A percentile compares a stretch with the other conserved stretches of the same genome.
These are phyloP conservation scores for Pomatorhinus ruficollis DNA, from an alignment of 2,113 vertebrate species.

Conservation along the genomic window DNA sequence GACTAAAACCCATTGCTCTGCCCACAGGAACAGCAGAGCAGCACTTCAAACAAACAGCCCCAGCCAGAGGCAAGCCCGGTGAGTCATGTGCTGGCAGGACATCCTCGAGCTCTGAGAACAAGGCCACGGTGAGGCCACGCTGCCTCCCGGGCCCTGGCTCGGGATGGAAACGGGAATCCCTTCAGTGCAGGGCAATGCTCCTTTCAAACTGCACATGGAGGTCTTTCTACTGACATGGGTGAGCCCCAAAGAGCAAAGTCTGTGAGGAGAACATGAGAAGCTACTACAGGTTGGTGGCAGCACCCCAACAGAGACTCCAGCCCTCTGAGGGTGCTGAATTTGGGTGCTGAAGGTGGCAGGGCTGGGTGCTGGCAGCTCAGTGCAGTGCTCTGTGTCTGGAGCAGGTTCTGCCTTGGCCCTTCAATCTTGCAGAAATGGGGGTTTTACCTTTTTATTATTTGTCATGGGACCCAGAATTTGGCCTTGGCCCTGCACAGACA, in stretches of 20 bases:
- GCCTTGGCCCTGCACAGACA: not conserved
- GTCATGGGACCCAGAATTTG: not conserved
- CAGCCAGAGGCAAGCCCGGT: not conserved
- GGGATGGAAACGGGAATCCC: not conserved
- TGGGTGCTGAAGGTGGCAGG: not conserved
- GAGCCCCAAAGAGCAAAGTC: not conserved
- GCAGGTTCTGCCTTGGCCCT: not conserved
- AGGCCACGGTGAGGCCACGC: not conserved
- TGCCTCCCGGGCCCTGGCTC: not conserved
- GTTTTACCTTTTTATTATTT: not conserved
- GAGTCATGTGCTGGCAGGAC: conserved; percentile 15
- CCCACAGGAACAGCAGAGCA: not conserved
- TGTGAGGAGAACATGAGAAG: not conserved
- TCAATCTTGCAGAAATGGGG: not conserved
- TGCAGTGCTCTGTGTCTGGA: rapidly evolving
- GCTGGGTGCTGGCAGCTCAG: not conserved
- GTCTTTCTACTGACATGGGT: not conserved
- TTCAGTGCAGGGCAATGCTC: rapidly evolving
- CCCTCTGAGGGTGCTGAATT: not conserved
- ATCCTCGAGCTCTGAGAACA: not conserved
- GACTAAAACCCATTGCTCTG: not conserved
- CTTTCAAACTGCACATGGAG: not conserved
- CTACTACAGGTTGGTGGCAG: not conserved
- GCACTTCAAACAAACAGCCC: not conserved
- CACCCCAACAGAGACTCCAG: not conserved